Conservation (phyloP, 1,140 invertebrate species). For the Bombus confusus region DNA sequence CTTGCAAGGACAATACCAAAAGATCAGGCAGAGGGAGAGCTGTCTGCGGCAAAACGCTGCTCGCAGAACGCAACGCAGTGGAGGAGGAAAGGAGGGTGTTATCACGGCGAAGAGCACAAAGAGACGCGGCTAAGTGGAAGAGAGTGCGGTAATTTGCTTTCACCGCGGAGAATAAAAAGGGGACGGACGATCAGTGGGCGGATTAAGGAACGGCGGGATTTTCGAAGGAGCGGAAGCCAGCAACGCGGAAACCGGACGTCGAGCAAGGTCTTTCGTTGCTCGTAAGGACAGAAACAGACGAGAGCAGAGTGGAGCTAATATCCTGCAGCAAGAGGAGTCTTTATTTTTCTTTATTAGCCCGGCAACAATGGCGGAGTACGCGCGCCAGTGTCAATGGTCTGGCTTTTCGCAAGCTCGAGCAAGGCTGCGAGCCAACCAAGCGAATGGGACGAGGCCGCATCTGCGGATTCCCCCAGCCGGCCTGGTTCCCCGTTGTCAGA, state of each 20-base stretch:
- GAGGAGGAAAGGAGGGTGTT: not conserved
- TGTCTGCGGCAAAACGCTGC: not conserved
- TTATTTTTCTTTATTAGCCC: slow-evolving; percentile 58
- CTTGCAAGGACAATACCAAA: not conserved
- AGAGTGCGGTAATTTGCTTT: slow-evolving; percentile 33
- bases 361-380: slow-evolving; percentile 50
- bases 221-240: slow-evolving; percentile 26
- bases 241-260: slow-evolving; percentile 46
- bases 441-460: slow-evolving; percentile 50
- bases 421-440: slow-evolving; percentile 28
- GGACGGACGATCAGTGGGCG: slow-evolving; percentile 10
- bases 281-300: not conserved
- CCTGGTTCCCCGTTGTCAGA: slow-evolving; percentile 26
- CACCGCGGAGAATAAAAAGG: not conserved
- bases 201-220: slow-evolving; percentile 45
- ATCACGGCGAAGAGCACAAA: not conserved
- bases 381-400: slow-evolving; percentile 63
- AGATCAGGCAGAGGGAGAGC: not conserved
- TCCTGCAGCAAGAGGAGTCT: slow-evolving; percentile 29
- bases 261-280: not conserved
- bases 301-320: slow-evolving; percentile 32
- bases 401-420: slow-evolving; percentile 51
- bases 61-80: not conserved
- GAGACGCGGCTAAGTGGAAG: slow-evolving; percentile 9
- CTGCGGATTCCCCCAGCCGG: slow-evolving; percentile 47